Conservation (phyloP, 2,797 vertebrate genomes). For the Limnodromus scolopaceus region DNA sequence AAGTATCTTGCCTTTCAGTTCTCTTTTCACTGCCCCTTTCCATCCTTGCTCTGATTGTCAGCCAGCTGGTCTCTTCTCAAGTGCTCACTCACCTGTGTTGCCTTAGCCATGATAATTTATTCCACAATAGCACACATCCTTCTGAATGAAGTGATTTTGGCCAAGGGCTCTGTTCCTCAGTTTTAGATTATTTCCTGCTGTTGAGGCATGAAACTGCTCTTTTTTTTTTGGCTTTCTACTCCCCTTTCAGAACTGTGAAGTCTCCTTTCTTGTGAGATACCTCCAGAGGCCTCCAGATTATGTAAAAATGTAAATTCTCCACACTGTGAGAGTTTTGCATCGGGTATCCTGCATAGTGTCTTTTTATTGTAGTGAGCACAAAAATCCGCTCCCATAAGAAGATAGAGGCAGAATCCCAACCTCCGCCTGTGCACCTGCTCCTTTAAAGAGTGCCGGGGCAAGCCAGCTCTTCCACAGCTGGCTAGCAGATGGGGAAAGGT, state of each 20-base stretch:
- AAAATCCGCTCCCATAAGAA: not conserved
- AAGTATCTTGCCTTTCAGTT: not conserved
- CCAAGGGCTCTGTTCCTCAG: not conserved
- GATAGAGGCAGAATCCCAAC: not conserved
- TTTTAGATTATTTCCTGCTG: not conserved
- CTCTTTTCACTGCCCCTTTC: not conserved
- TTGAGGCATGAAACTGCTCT: not conserved
- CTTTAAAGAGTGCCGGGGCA: not conserved
- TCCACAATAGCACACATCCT: not conserved
- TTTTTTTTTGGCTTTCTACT: not conserved
- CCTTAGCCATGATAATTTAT: not conserved
- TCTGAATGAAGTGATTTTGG: not conserved
- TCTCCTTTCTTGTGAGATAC: not conserved
- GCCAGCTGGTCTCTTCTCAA: not conserved
- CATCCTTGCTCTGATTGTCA: not conserved
- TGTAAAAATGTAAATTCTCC: not conserved
- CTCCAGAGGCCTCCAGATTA: not conserved
- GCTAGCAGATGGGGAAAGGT: constrained; percentile 60
- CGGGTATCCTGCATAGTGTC: not conserved
- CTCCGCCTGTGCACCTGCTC: constrained; percentile 18
- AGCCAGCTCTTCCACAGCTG: constrained; percentile 36
- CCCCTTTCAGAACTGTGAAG: not conserved
- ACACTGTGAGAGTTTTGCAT: not conserved
- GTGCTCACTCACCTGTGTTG: not conserved
- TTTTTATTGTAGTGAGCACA: not conserved